Evolutionary conservation across 1,140 invertebrate species (phyloP), one percentile per base, ranked within the genome.

Genomic region (Papilio machaon): DNA sequence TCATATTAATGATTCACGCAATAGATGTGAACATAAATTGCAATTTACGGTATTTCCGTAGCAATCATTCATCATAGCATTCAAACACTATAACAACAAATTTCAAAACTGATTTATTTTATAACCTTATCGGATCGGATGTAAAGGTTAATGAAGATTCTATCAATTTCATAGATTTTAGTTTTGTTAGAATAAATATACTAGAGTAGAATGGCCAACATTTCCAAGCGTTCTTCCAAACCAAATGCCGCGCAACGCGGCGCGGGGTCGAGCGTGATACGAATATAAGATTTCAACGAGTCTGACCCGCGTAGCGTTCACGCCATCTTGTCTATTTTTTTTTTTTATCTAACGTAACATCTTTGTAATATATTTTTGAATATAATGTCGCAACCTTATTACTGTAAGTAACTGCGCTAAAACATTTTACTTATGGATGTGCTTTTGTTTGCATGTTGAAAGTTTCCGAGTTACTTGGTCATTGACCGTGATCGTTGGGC

Each of bases 201-300:
- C 30, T 70, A 0, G 23, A 70, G 23, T 70, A 15, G 30, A 70
- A 23, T 8, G 15, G 23, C 19, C 43, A 43, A 35, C 23, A 54
- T 67, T 19, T 47, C 8, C 19, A 46, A 79, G 17, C 58, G n/a
- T 2, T 79, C 9, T 79, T 64, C 46, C 38, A 67, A 46, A 79
- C 35, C 15, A 46, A 67, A 23, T 17, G 19, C 43, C 54, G 60
- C 46, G n/a, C 54, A 17, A 43, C 38, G 77, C 54, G 84, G 82
- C 80, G 85, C 86, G 81, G 83, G 91, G 90, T 89, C 89, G 85
- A 81, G 80, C 90, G 90, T 91, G 91, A 85, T 67, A 75, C 38
- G 91, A 89, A 92, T 92, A 87, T 83, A 86, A 83, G 74, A 87
- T 86, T 79, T 81, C 81, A 87, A 88, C 86, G 86, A 83, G 82